phyloP scores from a whole-genome alignment of 2,113 vertebrate species.

The Epinephelus fuscoguttatus region DNA sequence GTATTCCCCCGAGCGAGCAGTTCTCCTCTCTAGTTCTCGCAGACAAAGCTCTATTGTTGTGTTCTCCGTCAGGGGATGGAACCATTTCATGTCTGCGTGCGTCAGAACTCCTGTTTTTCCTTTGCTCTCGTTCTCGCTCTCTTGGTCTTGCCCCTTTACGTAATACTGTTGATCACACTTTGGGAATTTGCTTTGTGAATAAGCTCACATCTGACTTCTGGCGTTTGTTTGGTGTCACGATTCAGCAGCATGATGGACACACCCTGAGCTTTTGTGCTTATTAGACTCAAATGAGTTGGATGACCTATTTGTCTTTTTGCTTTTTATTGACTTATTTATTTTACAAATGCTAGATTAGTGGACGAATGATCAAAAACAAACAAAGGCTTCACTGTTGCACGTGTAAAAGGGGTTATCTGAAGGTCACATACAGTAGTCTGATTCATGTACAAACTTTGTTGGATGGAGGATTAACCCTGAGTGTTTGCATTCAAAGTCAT shows the following conservation, averaged over 20 bases:
- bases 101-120: slow-evolving; percentile 55
- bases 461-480: not conserved
- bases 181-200: slow-evolving; percentile 54
- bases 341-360: not conserved
- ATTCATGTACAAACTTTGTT: not conserved
- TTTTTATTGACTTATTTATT: not conserved
- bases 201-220: slow-evolving; percentile 25
- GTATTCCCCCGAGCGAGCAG: slow-evolving; percentile 33
- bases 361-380: slow-evolving; percentile 11
- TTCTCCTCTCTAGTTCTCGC: slow-evolving; percentile 52
- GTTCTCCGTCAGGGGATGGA: slow-evolving; percentile 57
- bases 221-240: slow-evolving; percentile 13
- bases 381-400: slow-evolving; percentile 3
- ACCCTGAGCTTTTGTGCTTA: slow-evolving; percentile 19
- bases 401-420: not conserved
- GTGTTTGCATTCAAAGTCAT: not conserved
- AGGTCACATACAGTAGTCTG: not conserved
- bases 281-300: not conserved
- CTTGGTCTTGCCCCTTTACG: slow-evolving; percentile 48
- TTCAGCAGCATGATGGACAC: slow-evolving; percentile 6
- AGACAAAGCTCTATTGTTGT: slow-evolving; percentile 75
- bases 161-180: slow-evolving; percentile 47
- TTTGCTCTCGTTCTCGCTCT: slow-evolving; percentile 37
- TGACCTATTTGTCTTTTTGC: slow-evolving; percentile 9
- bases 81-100: slow-evolving; percentile 59